These are phyloP conservation scores for Psylliodes chrysocephalus DNA, from an alignment of 2,888 invertebrate species.

Conservation along the genomic window DNA sequence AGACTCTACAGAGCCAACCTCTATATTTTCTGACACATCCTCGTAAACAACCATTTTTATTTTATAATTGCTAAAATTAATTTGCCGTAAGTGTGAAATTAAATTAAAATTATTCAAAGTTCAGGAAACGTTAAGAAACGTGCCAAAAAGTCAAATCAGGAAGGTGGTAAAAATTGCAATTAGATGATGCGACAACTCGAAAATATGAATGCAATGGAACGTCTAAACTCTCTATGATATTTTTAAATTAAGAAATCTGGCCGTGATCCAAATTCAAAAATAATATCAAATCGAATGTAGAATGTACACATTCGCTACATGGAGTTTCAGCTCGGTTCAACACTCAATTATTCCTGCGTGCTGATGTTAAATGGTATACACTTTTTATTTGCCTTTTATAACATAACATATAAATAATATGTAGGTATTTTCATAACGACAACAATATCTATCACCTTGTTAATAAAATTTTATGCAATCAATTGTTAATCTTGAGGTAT, in stretches of 20 bases:
- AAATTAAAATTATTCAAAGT: slow-evolving; percentile 7
- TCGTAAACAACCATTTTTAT: no score
- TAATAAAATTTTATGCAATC: no score
- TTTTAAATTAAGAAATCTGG: slow-evolving; percentile 33
- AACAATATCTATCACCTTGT: no score
- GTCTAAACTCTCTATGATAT: slow-evolving; percentile 23
- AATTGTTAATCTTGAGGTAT: no score
- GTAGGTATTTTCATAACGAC: no score
- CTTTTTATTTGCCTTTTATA: not conserved
- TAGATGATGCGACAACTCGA: slow-evolving; percentile 28
- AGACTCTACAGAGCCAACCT: no score
- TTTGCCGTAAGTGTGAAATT: not conserved
- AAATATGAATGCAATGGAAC: slow-evolving; percentile 32
- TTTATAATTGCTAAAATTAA: no score
- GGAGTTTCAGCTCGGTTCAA: slow-evolving; percentile 8
- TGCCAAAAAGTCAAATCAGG: not conserved
- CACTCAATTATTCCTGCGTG: slow-evolving; percentile 13
- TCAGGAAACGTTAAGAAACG: slow-evolving; percentile 10
- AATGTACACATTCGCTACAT: slow-evolving; percentile 12
- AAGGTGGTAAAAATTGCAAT: slow-evolving; percentile 17
- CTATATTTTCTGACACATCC: no score
- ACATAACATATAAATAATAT: no score
- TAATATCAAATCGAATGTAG: slow-evolving; percentile 28
- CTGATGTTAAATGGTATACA: slow-evolving; percentile 10
- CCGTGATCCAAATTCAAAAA: slow-evolving; percentile 30